These are phyloP conservation scores for Peromyscus maniculatus DNA, from an alignment of 2,113 vertebrate genomes.

Conservation along the genomic window DNA sequence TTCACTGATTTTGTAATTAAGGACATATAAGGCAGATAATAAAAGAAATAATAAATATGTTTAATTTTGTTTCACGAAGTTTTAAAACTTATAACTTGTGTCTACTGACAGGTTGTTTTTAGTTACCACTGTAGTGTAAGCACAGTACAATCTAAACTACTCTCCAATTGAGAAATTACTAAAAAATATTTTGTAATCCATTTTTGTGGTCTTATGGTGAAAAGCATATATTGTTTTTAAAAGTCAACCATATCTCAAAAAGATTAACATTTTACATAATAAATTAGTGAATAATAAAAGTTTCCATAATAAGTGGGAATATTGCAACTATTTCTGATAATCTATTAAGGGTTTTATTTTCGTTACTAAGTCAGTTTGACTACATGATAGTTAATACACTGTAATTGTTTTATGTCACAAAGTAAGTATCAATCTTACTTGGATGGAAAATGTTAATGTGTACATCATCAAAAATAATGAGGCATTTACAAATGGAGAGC, in stretches of 20 bases:
- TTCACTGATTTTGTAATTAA: conserved; percentile 11
- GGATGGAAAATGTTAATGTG: neutral
- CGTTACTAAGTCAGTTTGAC: neutral
- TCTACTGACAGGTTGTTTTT: neutral
- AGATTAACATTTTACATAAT: neutral
- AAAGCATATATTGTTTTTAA: neutral
- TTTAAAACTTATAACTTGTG: neutral
- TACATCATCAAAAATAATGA: neutral
- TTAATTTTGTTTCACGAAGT: neutral
- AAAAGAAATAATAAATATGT: conserved; percentile 4
- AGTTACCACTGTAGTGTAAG: neutral
- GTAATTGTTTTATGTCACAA: neutral
- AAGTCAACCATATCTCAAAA: neutral
- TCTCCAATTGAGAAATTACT: neutral
- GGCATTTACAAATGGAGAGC: neutral
- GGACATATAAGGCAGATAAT: neutral
- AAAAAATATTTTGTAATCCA: neutral
- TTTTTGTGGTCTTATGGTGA: neutral
- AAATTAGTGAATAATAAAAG: neutral
- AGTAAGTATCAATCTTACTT: neutral
- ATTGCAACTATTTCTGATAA: conserved; percentile 4
- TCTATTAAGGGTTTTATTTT: neutral
- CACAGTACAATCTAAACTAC: neutral
- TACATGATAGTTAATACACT: neutral
- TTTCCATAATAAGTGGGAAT: neutral